Evolutionary conservation across 2,797 vertebrate species (phyloP).

Genomic region (Morus bassanus): DNA sequence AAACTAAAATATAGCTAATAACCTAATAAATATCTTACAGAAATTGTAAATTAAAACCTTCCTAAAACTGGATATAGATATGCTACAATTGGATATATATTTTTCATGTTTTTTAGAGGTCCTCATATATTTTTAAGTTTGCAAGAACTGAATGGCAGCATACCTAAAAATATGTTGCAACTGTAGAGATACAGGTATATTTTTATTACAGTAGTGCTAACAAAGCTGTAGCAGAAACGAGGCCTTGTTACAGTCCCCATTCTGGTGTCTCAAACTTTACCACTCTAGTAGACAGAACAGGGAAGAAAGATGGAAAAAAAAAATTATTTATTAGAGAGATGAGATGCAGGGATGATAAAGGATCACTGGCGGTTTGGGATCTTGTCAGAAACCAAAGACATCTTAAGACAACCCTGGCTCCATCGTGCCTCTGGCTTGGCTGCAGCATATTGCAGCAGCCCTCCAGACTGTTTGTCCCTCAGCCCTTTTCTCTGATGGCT

Average conservation of each 20-base stretch:
- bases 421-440: accelerated
- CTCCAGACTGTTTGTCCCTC: background rate
- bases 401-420: background rate
- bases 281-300: background rate
- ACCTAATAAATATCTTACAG: background rate
- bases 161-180: background rate
- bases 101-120: background rate
- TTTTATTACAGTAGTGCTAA: background rate
- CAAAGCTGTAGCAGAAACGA: background rate
- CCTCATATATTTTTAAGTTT: background rate
- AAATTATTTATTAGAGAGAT: background rate
- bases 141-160: background rate
- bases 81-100: background rate
- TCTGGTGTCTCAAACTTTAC: background rate
- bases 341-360: background rate
- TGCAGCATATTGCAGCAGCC: accelerated
- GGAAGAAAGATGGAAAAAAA: background rate
- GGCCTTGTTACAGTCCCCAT: background rate
- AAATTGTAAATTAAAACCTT: background rate
- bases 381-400: background rate
- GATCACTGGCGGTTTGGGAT: accelerated
- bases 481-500: background rate
- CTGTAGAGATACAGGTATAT: background rate
- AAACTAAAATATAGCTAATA: background rate
- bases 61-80: background rate